Conservation (phyloP, 1,140 invertebrate genomes). For the Hestina assimilis region DNA sequence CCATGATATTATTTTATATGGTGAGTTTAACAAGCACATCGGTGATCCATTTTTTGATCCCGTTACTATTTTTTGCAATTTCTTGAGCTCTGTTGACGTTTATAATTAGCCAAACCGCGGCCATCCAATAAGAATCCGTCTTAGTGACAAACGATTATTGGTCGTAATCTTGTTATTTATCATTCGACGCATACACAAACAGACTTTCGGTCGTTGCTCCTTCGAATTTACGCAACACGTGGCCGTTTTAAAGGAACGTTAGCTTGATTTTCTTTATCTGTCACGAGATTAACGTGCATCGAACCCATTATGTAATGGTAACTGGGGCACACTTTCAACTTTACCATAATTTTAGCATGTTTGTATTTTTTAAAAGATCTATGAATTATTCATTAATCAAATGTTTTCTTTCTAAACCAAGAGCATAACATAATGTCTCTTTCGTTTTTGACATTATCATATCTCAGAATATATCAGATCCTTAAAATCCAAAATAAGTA, state of each 20-base stretch:
- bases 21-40: no score
- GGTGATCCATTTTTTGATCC: background rate
- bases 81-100: slow-evolving; percentile 39
- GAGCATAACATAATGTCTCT: no score
- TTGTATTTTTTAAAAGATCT: background rate
- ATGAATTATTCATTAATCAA: no score
- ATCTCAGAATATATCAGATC: no score
- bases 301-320: slow-evolving; percentile 31
- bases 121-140: slow-evolving; percentile 30
- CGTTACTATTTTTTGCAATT: slow-evolving; percentile 28
- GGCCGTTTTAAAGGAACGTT: slow-evolving; percentile 12
- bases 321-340: background rate
- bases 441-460: no score
- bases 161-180: slow-evolving; percentile 44
- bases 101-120: slow-evolving; percentile 46
- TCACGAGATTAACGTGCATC: slow-evolving; percentile 39
- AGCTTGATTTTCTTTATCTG: slow-evolving; percentile 36
- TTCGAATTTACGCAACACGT: slow-evolving; percentile 39
- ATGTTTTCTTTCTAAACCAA: no score
- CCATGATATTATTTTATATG: no score
- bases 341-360: background rate
- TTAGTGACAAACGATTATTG: slow-evolving; percentile 37
- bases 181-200: slow-evolving; percentile 23
- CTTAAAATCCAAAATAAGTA: no score
- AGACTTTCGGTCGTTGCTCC: slow-evolving; percentile 42